Percentiles rank a stretch among this genome's conserved stretches.
These are phyloP conservation scores for Drosophila emarginata DNA, from an alignment of 2,888 invertebrate species.

Conservation along the genomic window DNA sequence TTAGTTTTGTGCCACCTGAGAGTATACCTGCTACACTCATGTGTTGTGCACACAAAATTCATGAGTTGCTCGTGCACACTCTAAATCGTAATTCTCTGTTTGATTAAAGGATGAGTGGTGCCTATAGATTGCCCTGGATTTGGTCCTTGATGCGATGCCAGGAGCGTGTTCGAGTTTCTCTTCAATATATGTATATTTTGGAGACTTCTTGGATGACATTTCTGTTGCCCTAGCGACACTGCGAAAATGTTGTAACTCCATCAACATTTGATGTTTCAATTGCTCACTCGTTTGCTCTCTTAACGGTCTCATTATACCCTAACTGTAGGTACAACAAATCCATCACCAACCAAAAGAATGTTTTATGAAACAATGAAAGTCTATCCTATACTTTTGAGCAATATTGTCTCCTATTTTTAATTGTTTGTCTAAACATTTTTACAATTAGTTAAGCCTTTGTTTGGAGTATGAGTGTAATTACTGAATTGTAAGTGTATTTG, in stretches of 20 bases:
- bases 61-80: neutral
- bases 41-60: conserved; percentile 2
- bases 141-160: neutral
- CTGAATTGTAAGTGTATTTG: neutral
- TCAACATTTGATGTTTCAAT: conserved; percentile 53
- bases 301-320: conserved; percentile 41
- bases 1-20: conserved; percentile 59
- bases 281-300: conserved; percentile 49
- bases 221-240: conserved; percentile 2
- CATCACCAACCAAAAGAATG: neutral
- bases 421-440: no score
- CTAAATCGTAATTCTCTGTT: neutral
- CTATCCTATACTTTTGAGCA: no score
- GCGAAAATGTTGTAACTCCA: conserved; percentile 38
- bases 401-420: no score
- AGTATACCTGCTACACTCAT: conserved; percentile 20
- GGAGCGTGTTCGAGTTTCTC: neutral
- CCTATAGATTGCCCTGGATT: neutral
- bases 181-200: neutral
- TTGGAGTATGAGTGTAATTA: no score
- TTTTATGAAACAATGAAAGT: no score
- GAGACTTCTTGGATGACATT: conserved; percentile 6
- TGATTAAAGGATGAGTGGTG: conserved; percentile 4
- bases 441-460: no score
- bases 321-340: conserved; percentile 14